Conservation (phyloP, 2,888 invertebrate species). For the Acanthosepion esculentum region DNA sequence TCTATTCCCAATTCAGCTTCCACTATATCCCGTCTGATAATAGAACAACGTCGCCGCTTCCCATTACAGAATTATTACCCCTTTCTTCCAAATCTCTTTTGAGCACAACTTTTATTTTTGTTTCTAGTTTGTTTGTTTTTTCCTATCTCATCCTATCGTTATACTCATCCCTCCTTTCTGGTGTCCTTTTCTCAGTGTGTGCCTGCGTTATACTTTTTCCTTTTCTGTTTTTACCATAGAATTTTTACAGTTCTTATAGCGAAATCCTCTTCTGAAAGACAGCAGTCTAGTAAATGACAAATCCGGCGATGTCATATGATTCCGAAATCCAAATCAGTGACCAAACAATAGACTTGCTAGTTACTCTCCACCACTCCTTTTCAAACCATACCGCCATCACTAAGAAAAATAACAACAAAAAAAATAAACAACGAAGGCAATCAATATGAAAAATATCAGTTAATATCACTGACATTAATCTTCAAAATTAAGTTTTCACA, state of each 20-base stretch:
- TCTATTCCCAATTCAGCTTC: not conserved
- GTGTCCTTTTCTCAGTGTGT: not conserved
- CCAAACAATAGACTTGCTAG: not conserved
- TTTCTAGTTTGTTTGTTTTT: not conserved
- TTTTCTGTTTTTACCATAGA: not conserved
- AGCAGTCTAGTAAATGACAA: not conserved
- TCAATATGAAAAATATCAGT: not conserved
- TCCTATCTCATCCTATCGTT: not conserved
- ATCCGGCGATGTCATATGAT: not conserved
- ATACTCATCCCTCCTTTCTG: not conserved
- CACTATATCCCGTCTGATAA: conserved; percentile 21
- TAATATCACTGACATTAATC: not conserved
- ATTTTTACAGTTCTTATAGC: not conserved
- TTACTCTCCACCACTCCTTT: not conserved
- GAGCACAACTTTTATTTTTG: not conserved
- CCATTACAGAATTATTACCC: conserved; percentile 14
- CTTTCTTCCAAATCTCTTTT: conserved; percentile 33
- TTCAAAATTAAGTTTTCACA: not conserved
- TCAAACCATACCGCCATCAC: not conserved
- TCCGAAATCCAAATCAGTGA: not conserved
- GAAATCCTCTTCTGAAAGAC: not conserved
- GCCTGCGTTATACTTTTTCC: not conserved
- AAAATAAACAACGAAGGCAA: not conserved
- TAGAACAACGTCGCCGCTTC: conserved; percentile 3
- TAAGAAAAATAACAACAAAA: not conserved